Conservation (phyloP, 2,797 vertebrate species). For the Alcedo atthis region DNA sequence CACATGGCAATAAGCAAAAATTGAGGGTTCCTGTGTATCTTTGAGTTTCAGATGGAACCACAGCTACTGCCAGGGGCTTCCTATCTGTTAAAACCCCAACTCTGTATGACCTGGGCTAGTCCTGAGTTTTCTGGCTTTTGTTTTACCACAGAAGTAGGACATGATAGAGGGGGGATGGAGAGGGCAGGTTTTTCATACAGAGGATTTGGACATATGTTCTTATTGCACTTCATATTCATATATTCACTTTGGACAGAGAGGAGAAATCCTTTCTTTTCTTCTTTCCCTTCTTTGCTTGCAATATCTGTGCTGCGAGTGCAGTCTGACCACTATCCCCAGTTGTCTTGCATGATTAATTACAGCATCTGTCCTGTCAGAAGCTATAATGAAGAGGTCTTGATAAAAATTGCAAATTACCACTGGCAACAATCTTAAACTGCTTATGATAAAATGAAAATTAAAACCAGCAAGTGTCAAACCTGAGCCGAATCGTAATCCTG, state of each 20-base stretch:
- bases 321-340: slow-evolving; percentile 88
- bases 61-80: background rate
- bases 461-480: slow-evolving; percentile 93
- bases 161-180: background rate
- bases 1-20: background rate
- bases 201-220: background rate
- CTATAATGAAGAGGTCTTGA: slow-evolving; percentile 95
- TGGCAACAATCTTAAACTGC: slow-evolving; percentile 98
- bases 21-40: background rate
- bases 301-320: slow-evolving; percentile 72
- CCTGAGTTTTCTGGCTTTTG: background rate
- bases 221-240: background rate
- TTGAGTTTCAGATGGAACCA: background rate
- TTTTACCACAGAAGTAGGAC: background rate
- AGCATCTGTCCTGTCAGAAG: slow-evolving; percentile 99
- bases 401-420: slow-evolving; percentile 98
- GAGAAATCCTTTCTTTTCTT: slow-evolving; percentile 24
- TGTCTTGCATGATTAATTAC: slow-evolving; percentile 97
- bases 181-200: background rate
- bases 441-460: slow-evolving; percentile 99
- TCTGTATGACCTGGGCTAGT: background rate
- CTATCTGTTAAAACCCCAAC: background rate
- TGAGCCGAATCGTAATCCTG: slow-evolving; percentile 94
- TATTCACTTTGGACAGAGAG: slow-evolving; percentile 37
- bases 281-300: slow-evolving; percentile 11